Evolutionary conservation across 23 tunicate species (phyloP).

Genomic region (Botrylloides violaceus): DNA sequence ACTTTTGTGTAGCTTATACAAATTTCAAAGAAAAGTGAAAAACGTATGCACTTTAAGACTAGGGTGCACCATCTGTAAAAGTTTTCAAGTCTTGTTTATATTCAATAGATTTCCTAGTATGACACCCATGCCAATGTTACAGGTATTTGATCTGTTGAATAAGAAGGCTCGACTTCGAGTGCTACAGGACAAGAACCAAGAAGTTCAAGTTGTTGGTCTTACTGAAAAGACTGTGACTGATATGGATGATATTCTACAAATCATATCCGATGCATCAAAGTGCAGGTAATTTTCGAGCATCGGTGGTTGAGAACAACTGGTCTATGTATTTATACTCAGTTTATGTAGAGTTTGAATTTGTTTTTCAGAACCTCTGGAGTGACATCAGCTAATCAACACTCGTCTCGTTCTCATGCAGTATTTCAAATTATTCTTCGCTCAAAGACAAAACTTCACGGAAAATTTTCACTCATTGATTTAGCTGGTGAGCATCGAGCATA

Average conservation of each 20-base stretch:
- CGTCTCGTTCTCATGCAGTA: slow-evolving; percentile 95
- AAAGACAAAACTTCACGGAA: slow-evolving; percentile 68
- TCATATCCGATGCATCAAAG: slow-evolving; percentile 76
- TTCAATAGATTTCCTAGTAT: too few relatives aligned
- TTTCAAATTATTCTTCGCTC: slow-evolving; percentile 80
- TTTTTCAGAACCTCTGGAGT: slow-evolving; percentile 84
- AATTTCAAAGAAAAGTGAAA: too few relatives aligned
- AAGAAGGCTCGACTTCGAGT: slow-evolving; percentile 82
- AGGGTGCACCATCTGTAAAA: too few relatives aligned
- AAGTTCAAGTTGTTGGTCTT: slow-evolving; percentile 91
- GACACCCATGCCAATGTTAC: too few relatives aligned
- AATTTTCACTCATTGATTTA: slow-evolving; percentile 91
- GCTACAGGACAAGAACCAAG: slow-evolving; percentile 79
- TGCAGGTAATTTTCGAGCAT: slow-evolving; percentile 55
- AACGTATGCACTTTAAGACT: too few relatives aligned
- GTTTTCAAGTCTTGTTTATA: too few relatives aligned
- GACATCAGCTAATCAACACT: slow-evolving; percentile 92
- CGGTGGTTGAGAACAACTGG: too few relatives aligned
- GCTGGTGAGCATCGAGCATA: slow-evolving; percentile 62
- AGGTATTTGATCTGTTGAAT: slow-evolving; percentile 94
- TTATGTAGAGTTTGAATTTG: too few relatives aligned
- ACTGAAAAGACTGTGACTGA: slow-evolving; percentile 58
- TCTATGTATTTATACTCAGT: too few relatives aligned
- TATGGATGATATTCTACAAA: slow-evolving; percentile 73
- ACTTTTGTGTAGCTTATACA: too few relatives aligned